Conservation (phyloP, 1,140 invertebrate genomes). For the Ips nitidus region DNA sequence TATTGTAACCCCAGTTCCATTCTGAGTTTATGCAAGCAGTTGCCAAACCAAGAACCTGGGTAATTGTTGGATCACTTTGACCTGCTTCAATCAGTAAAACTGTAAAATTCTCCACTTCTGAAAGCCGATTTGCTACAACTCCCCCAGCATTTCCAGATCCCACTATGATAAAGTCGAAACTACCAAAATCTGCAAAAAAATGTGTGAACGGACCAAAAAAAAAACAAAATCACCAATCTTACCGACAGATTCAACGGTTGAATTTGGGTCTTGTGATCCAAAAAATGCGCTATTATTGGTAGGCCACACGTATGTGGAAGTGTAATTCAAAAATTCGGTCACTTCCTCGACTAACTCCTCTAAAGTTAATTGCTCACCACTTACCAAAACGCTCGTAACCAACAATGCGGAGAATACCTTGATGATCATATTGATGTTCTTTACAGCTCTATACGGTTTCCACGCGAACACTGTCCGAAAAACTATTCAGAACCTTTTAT, state of each 20-base stretch:
- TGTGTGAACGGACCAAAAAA: too few species aligned
- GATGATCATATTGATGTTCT: too few species aligned
- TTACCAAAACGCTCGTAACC: too few species aligned
- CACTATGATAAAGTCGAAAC: constrained; percentile 44
- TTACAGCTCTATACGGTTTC: too few species aligned
- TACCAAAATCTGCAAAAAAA: constrained; percentile 33
- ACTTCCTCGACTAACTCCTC: too few species aligned
- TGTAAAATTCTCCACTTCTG: constrained; percentile 66
- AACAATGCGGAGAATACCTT: too few species aligned
- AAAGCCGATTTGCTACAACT: constrained; percentile 66
- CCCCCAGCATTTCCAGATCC: constrained; percentile 56
- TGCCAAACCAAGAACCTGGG: constrained; percentile 45
- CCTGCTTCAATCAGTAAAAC: constrained; percentile 74
- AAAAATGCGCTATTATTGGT: constrained; percentile 1
- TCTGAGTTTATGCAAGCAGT: neutral
- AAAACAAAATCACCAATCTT: too few species aligned
- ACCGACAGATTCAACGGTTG: neutral
- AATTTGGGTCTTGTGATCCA: neutral
- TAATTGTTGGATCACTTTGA: constrained; percentile 16
- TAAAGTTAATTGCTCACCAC: too few species aligned
- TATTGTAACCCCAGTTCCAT: constrained; percentile 74
- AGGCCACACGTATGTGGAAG: neutral
- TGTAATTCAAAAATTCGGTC: too few species aligned
- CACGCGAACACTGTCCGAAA: too few species aligned
- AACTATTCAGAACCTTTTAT: too few species aligned